These are phyloP conservation scores for Chironex yamaguchii DNA, from an alignment of 30 jellyfish, hydroid and myxozoan species.

Conservation along the genomic window DNA sequence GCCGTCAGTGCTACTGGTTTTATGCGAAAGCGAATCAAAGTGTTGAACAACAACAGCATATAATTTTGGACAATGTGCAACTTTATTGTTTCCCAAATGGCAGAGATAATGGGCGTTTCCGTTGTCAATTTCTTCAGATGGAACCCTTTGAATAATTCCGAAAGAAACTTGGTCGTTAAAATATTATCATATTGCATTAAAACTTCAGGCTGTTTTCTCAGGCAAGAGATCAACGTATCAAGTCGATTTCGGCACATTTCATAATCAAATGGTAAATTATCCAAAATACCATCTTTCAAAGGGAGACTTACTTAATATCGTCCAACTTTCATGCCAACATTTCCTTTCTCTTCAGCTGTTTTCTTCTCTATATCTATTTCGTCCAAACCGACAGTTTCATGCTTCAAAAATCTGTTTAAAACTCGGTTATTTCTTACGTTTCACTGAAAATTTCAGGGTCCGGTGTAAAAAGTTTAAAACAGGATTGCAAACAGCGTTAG, in stretches of 20 bases:
- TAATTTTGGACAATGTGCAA: not conserved
- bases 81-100: not conserved
- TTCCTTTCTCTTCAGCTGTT: too few relatives aligned
- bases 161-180: too few relatives aligned
- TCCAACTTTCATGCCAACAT: not conserved
- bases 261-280: too few relatives aligned
- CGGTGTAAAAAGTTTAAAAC: too few relatives aligned
- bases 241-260: not conserved
- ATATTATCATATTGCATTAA: conserved; percentile 8
- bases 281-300: not conserved
- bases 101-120: not conserved
- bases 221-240: not conserved
- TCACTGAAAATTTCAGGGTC: too few relatives aligned
- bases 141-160: too few relatives aligned
- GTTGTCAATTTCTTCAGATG: not conserved
- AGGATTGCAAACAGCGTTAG: too few relatives aligned
- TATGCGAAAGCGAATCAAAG: conserved; percentile 12
- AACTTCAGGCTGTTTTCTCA: not conserved
- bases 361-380: not conserved
- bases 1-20: conserved; percentile 5
- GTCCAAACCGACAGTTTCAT: not conserved
- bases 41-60: conserved; percentile 4
- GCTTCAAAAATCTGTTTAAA: conserved; percentile 18
- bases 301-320: conserved; percentile 18
- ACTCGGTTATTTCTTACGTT: too few relatives aligned